Evolutionary conservation across 1,140 invertebrate species (phyloP).

Genomic region (Rhopalosiphum padi): DNA sequence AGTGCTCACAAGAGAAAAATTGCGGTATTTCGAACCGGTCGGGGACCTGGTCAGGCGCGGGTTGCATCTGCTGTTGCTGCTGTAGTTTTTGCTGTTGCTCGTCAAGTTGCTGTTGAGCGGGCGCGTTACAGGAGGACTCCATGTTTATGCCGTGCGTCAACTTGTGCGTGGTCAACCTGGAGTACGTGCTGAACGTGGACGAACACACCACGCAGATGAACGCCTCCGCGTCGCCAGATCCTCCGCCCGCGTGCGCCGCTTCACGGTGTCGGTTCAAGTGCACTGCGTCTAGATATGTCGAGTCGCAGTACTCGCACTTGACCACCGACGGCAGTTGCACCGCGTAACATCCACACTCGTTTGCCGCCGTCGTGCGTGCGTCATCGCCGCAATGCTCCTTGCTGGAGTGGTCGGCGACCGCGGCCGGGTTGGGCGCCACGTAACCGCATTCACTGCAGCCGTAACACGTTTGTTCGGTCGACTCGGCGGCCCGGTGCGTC

Average conservation of each 20-base stretch:
- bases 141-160: slow-evolving; percentile 67
- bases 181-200: slow-evolving; percentile 66
- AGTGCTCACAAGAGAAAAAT: slow-evolving; percentile 65
- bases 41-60: slow-evolving; percentile 58
- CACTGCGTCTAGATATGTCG: slow-evolving; percentile 61
- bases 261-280: slow-evolving; percentile 57
- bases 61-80: background rate
- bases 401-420: slow-evolving; percentile 7
- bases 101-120: background rate
- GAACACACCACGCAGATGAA: slow-evolving; percentile 63
- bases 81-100: too few relatives aligned
- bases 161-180: slow-evolving; percentile 67
- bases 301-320: slow-evolving; percentile 67
- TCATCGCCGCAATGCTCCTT: slow-evolving; percentile 25
- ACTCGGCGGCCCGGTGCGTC: slow-evolving; percentile 64
- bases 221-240: slow-evolving; percentile 29
- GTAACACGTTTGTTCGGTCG: slow-evolving; percentile 63
- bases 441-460: slow-evolving; percentile 61
- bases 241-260: slow-evolving; percentile 7
- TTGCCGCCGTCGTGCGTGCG: slow-evolving; percentile 61
- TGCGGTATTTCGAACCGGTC: slow-evolving; percentile 66
- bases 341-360: slow-evolving; percentile 59
- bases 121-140: slow-evolving; percentile 58
- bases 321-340: slow-evolving; percentile 65
- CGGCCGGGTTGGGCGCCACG: slow-evolving; percentile 8